Evolutionary conservation across 1,140 invertebrate species (phyloP), one percentile per base, ranked within the genome.

Genomic region (Diorhabda carinulata): DNA sequence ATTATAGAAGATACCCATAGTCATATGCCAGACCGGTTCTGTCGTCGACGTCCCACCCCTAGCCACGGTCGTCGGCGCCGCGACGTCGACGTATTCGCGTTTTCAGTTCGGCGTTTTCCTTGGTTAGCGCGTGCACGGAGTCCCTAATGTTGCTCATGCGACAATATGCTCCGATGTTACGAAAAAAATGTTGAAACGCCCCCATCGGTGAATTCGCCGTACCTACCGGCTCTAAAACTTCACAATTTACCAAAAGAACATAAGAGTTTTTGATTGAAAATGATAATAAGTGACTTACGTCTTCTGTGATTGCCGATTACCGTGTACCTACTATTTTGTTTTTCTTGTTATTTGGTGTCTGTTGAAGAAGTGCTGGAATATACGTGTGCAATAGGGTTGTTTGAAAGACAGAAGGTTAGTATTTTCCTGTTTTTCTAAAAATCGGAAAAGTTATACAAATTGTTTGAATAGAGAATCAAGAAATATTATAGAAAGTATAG

Each of bases 1-100:
- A 25, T 25, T 25, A 25, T 25, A 25, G 25, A 25, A 25, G 25
- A 25, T 25, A 8, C n/a, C 47, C 47, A 52, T n/a, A 8, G n/a
- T 52, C n/a, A 52, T 52, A 6, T 8, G 47, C 47, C 47, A 52
- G 58, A 60, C 25, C 5, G 63, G 25, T 40, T 47, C 63, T 52
- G 66, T 10, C 66, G n/a, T 40, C 43, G 44, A 43, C 52, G 70
- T 68, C 70, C 66, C 70, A 68, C 66, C 71, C 71, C 69, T 71
- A 62, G 61, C 61, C 47, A 52, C 47, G 62, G 57, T 65, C 65
- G 60, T 71, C 62, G 71, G 67, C 71, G 71, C 72, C 71, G 65
- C 71, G 71, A 73, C 73, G 73, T 68, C 74, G 70, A 72, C 72
- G 69, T 71, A 43, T 67, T 70, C 72, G 66, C 44, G 25, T 69